Evolutionary conservation across 2,113 vertebrate species (phyloP).

Genomic region (Vulpes lagopus): DNA sequence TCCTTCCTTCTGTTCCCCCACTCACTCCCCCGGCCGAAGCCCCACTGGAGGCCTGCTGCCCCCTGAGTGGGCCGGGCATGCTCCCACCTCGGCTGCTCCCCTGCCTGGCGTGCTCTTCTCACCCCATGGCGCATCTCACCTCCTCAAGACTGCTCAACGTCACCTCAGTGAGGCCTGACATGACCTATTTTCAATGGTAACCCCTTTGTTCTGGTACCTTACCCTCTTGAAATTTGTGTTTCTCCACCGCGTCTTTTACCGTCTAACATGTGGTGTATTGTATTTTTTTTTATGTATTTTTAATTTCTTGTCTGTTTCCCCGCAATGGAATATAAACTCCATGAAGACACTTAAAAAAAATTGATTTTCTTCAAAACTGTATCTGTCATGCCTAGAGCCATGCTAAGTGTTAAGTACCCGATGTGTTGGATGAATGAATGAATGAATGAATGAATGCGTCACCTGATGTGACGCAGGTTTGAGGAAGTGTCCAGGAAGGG

Average conservation of each 20-base stretch:
- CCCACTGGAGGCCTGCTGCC: not conserved
- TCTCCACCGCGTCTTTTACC: not conserved
- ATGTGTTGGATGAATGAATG: not conserved
- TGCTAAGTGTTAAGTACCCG: not conserved
- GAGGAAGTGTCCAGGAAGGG: slow-evolving; percentile 10
- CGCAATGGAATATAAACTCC: not conserved
- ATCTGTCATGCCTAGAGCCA: not conserved
- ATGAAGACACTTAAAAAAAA: not conserved
- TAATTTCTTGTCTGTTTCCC: not conserved
- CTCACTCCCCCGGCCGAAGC: not conserved
- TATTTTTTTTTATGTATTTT: not conserved
- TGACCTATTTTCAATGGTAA: not conserved
- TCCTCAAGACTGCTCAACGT: not conserved
- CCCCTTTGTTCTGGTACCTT: not conserved
- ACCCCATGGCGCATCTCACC: not conserved
- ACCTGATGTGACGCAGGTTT: not conserved
- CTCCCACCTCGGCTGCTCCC: not conserved
- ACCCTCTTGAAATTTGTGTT: not conserved
- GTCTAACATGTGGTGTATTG: not conserved
- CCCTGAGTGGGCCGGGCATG: not conserved
- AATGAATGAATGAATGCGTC: not conserved
- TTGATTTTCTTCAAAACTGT: not conserved
- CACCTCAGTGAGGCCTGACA: not conserved
- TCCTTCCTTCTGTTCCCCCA: not conserved
- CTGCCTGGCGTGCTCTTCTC: accelerated